These are phyloP conservation scores for Bombus waltoni DNA, from an alignment of 1,140 invertebrate species.

Conservation along the genomic window DNA sequence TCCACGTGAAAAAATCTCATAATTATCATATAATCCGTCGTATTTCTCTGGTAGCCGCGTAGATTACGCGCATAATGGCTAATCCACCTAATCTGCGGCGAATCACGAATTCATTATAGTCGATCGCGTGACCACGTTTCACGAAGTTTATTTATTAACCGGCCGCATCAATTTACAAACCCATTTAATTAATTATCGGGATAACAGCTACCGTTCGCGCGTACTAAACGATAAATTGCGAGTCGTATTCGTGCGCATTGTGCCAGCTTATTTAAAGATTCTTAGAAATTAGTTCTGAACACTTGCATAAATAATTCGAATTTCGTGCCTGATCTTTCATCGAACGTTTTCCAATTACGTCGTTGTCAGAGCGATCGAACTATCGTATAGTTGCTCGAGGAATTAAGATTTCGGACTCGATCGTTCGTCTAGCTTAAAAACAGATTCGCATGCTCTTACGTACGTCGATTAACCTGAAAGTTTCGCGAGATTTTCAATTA, in stretches of 20 bases:
- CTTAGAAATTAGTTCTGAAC: not conserved
- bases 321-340: not conserved
- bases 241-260: too few relatives aligned
- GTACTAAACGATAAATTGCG: too few relatives aligned
- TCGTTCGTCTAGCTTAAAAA: not conserved
- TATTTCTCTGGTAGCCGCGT: conserved; percentile 24
- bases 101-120: conserved; percentile 22
- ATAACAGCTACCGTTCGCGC: not conserved
- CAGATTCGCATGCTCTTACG: too few relatives aligned
- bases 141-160: conserved; percentile 10
- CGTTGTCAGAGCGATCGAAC: too few relatives aligned
- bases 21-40: conserved; percentile 47
- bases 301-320: not conserved
- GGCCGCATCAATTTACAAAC: not conserved
- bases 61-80: conserved; percentile 26
- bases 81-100: conserved; percentile 42
- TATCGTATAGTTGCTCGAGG: not conserved
- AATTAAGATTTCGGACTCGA: not conserved
- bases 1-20: not conserved
- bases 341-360: too few relatives aligned
- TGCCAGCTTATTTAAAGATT: not conserved
- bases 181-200: conserved; percentile 1
- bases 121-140: conserved; percentile 11
- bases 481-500: not conserved
- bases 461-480: not conserved